A percentile compares a stretch with the other conserved stretches of the same genome.
Evolutionary conservation across 1,140 invertebrate genomes (phyloP).

Genomic region (Oryctes rhinoceros): DNA sequence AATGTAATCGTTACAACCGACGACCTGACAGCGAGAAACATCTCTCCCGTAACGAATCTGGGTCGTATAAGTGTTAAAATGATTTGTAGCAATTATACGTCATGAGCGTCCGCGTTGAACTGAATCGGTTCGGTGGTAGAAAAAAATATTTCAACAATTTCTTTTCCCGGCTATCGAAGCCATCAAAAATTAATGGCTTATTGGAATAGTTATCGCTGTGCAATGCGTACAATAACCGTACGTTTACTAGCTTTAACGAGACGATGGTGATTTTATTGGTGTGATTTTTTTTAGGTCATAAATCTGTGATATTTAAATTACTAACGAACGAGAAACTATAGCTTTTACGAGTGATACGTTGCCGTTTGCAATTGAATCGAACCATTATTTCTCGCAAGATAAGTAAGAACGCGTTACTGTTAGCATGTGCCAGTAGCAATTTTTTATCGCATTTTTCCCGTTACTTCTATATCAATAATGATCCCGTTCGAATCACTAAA

Average conservation of each 20-base stretch:
- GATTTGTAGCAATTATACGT: not conserved
- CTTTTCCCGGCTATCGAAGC: not conserved
- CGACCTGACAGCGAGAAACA: not conserved
- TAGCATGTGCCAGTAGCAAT: too few species aligned
- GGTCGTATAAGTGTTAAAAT: conserved; percentile 1
- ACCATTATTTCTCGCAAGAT: not conserved
- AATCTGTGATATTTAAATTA: not conserved
- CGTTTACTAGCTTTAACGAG: not conserved
- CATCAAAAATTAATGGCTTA: conserved; percentile 4
- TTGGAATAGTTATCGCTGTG: not conserved
- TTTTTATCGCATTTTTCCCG: too few species aligned
- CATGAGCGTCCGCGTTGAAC: not conserved
- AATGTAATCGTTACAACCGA: not conserved
- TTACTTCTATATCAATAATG: too few species aligned
- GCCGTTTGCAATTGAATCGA: not conserved
- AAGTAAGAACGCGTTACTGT: too few species aligned
- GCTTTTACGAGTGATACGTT: not conserved
- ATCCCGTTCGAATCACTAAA: too few species aligned
- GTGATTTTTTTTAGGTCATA: not conserved
- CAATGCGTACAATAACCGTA: conserved; percentile 6
- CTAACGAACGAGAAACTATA: not conserved
- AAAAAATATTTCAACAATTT: not conserved
- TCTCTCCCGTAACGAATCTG: not conserved
- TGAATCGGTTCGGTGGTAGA: not conserved
- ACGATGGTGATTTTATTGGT: not conserved